Conservation (phyloP, 2,888 invertebrate species). For the Drosophila borealis region DNA sequence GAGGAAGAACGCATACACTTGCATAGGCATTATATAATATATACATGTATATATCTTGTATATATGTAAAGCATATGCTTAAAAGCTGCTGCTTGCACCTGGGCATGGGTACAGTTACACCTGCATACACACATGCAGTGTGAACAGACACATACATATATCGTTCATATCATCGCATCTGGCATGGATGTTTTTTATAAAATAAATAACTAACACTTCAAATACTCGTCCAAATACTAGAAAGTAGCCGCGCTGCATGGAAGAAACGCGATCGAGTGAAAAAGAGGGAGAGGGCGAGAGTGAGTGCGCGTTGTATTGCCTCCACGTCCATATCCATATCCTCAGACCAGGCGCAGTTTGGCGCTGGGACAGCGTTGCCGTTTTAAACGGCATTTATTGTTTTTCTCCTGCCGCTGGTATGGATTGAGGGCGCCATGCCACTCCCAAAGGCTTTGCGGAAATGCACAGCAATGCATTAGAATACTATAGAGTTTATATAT, state of each 20-base stretch:
- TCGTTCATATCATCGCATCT: conserved; percentile 25
- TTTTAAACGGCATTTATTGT: conserved; percentile 10
- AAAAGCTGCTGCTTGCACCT: conserved; percentile 18
- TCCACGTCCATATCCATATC: background rate
- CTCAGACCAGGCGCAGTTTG: conserved; percentile 47
- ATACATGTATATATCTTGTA: conserved; percentile 8
- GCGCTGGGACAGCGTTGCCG: conserved; percentile 24
- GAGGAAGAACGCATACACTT: background rate
- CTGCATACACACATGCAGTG: background rate
- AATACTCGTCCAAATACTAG: conserved; percentile 24
- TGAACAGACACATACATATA: conserved; percentile 21
- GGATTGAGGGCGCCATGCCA: conserved; percentile 30
- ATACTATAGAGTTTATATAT: conserved; percentile 61
- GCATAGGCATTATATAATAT: conserved; percentile 14
- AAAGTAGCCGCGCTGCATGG: conserved; percentile 19
- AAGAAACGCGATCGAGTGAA: conserved; percentile 2
- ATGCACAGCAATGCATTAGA: conserved; percentile 56
- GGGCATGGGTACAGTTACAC: background rate
- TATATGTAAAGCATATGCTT: conserved; percentile 23
- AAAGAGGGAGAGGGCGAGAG: background rate
- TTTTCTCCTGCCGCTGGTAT: conserved; percentile 16
- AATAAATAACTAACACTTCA: conserved; percentile 60
- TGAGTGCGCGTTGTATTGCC: background rate
- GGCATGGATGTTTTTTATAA: conserved; percentile 57
- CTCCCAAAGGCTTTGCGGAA: conserved; percentile 37